A percentile compares a stretch with the other conserved stretches of the same genome.
Evolutionary conservation across 2,888 invertebrate genomes (phyloP).

Genomic region (Atrina japonica): DNA sequence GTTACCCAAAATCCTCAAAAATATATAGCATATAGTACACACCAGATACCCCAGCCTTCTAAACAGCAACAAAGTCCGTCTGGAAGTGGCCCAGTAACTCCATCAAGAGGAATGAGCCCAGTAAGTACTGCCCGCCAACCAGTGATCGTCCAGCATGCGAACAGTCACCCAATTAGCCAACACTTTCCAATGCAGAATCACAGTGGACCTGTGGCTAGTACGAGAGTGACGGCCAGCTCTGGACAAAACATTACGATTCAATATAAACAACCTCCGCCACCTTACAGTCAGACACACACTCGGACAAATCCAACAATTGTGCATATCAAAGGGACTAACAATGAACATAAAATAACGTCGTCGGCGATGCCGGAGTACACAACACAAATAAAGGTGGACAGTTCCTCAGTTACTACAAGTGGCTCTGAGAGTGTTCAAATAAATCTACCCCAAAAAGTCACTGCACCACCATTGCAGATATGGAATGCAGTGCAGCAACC

Average conservation of each 20-base stretch:
- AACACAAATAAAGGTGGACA: conserved; percentile 32
- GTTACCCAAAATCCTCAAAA: conserved; percentile 14
- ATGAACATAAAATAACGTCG: conserved; percentile 14
- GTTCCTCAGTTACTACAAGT: not conserved
- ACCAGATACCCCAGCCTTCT: conserved; percentile 23
- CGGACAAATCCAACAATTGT: conserved; percentile 36
- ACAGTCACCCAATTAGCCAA: conserved; percentile 22
- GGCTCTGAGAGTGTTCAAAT: conserved; percentile 47
- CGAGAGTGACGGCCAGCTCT: conserved; percentile 17
- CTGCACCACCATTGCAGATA: conserved; percentile 82
- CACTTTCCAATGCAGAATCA: conserved; percentile 2
- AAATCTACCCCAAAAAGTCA: conserved; percentile 45
- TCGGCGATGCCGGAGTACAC: not conserved
- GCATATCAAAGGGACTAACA: conserved; percentile 48
- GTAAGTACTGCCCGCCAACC: conserved; percentile 88
- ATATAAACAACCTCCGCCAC: conserved; percentile 54
- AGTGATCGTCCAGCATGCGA: conserved; percentile 41
- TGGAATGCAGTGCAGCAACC: conserved; percentile 94
- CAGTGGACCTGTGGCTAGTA: conserved; percentile 13
- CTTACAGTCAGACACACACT: conserved; percentile 38
- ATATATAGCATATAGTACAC: conserved; percentile 34
- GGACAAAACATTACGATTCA: conserved; percentile 54
- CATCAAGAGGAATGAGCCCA: conserved; percentile 87
- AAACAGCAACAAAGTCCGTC: conserved; percentile 37
- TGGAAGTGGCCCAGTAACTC: conserved; percentile 64